A percentile compares a stretch with the other conserved stretches of the same genome.
These are phyloP conservation scores for Melanerpes aurifrons DNA, from an alignment of 2,113 vertebrate genomes.

Conservation along the genomic window DNA sequence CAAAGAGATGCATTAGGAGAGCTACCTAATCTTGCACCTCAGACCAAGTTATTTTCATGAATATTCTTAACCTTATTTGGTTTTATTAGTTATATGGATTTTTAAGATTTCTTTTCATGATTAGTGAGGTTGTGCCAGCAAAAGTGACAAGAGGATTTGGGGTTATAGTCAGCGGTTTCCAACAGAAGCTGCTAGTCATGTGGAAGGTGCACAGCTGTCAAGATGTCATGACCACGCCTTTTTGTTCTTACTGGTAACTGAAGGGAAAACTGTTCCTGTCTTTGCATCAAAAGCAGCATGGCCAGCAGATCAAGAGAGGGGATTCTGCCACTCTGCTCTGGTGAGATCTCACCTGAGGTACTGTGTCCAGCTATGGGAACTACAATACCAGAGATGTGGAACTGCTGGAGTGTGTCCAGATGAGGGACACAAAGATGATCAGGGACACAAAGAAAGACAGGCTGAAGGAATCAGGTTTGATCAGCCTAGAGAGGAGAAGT, in stretches of 20 bases:
- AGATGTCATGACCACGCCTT: neutral
- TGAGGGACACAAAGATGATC: too few species aligned
- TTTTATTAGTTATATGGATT: neutral
- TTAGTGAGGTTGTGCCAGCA: neutral
- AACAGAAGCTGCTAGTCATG: neutral
- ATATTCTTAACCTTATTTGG: neutral
- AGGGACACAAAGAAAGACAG: too few species aligned
- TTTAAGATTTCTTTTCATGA: neutral
- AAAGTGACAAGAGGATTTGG: neutral
- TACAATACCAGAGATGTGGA: too few species aligned
- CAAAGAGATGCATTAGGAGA: fast-evolving
- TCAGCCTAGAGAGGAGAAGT: too few species aligned
- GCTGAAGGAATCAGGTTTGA: too few species aligned
- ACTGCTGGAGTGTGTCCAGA: too few species aligned
- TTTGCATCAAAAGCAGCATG: too few species aligned
- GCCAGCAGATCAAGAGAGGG: too few species aligned
- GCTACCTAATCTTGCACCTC: neutral
- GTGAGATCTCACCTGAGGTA: too few species aligned
- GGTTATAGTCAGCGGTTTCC: neutral
- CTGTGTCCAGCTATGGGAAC: too few species aligned
- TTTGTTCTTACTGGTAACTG: neutral
- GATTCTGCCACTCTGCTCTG: too few species aligned
- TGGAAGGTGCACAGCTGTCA: neutral
- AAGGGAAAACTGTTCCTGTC: neutral
- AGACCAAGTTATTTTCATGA: neutral